phyloP scores from a whole-genome alignment of 2,797 vertebrate genomes.

The Remorina albescens region DNA sequence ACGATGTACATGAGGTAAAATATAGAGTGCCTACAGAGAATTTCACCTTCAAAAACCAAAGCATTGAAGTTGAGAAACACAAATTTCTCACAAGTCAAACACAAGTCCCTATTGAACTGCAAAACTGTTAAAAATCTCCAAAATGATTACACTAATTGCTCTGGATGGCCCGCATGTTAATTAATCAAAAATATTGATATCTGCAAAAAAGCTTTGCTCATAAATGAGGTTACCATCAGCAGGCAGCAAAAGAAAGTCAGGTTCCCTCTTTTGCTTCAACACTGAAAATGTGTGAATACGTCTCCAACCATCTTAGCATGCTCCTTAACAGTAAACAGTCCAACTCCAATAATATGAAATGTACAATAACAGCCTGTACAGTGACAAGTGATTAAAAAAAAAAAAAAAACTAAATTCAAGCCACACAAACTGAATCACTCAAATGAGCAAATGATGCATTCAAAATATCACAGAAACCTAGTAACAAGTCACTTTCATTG shows the following conservation, averaged over 20 bases:
- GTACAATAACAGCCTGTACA: not conserved
- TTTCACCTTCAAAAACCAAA: not conserved
- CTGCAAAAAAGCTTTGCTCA: not conserved
- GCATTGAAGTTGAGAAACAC: not conserved
- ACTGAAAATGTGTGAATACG: not conserved
- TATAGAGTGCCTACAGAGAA: not conserved
- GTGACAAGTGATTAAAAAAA: constrained; percentile 1
- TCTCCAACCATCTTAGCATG: not conserved
- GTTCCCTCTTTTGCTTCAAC: not conserved
- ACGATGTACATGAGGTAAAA: constrained; percentile 6
- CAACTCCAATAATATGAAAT: not conserved
- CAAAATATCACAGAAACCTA: constrained; percentile 26
- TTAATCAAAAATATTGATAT: not conserved
- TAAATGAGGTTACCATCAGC: not conserved
- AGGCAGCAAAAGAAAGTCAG: not conserved
- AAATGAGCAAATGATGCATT: constrained; percentile 4
- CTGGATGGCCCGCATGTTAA: not conserved
- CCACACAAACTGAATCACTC: not conserved
- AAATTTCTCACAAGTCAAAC: no score
- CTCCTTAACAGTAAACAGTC: not conserved
- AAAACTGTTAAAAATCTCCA: no score
- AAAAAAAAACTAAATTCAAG: constrained; percentile 4
- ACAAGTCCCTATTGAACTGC: not conserved
- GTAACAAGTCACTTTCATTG: constrained; percentile 62
- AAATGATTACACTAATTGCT: not conserved